Evolutionary conservation across 1,140 invertebrate species (phyloP).

Genomic region (Limonius californicus): DNA sequence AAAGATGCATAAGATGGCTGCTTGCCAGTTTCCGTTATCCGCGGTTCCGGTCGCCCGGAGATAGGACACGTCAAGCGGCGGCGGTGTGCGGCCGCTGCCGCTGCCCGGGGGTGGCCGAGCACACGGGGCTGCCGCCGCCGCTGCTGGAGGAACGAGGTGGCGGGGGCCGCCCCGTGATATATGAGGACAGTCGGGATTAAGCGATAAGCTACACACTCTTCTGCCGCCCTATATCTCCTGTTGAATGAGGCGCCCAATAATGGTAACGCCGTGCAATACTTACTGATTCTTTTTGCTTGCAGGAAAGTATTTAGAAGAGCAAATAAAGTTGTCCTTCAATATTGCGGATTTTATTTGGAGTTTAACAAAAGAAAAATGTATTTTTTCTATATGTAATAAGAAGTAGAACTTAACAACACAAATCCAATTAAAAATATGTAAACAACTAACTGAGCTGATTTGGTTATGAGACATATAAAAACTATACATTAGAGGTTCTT

Average conservation of each 20-base stretch:
- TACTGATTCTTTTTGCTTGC: not conserved
- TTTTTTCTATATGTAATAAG: no score
- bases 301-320: no score
- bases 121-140: not conserved
- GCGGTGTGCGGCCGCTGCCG: not conserved
- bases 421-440: no score
- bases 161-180: constrained; percentile 31
- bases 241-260: constrained; percentile 37
- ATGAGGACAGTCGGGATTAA: constrained; percentile 41
- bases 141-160: constrained; percentile 20
- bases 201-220: constrained; percentile 41
- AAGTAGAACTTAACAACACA: no score
- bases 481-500: no score
- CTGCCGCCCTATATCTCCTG: constrained; percentile 31
- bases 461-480: no score
- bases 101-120: constrained; percentile 17
- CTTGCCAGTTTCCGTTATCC: constrained; percentile 33
- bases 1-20: constrained; percentile 32
- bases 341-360: no score
- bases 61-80: constrained; percentile 26
- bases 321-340: no score
- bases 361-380: no score
- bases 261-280: constrained; percentile 24
- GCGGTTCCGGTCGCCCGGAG: constrained; percentile 26
- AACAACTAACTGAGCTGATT: no score